A percentile compares a stretch with the other conserved stretches of the same genome.
These are phyloP conservation scores for Catharus bicknelli DNA, from an alignment of 2,113 vertebrate species.

Conservation along the genomic window DNA sequence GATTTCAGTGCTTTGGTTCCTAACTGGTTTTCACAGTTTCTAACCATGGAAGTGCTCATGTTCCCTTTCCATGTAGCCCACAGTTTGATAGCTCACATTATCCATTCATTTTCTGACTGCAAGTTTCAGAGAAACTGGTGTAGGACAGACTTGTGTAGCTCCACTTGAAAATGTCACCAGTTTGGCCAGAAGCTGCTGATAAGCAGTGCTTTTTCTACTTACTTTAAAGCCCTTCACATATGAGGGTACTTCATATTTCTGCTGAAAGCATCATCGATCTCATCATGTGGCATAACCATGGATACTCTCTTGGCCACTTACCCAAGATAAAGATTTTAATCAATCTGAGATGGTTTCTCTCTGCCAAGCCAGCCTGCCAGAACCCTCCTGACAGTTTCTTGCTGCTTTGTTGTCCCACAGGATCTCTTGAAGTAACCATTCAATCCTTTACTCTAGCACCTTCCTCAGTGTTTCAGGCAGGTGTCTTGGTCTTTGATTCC, in stretches of 20 bases:
- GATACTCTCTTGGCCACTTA: neutral
- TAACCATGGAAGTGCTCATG: neutral
- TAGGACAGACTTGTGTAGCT: neutral
- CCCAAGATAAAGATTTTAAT: neutral
- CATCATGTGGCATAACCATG: neutral
- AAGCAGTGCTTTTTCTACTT: neutral
- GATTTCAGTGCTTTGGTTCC: neutral
- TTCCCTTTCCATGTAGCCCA: neutral
- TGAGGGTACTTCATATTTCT: neutral
- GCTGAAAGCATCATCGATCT: fast-evolving
- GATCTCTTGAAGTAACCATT: neutral
- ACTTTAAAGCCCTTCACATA: neutral
- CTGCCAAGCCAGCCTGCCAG: neutral
- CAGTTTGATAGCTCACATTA: neutral
- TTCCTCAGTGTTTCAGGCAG: neutral
- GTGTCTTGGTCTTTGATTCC: neutral
- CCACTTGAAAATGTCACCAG: neutral
- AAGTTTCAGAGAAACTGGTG: neutral
- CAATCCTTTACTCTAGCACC: neutral
- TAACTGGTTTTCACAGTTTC: neutral
- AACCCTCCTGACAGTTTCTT: neutral
- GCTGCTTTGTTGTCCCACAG: fast-evolving
- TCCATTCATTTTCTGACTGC: neutral
- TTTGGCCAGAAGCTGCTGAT: neutral
- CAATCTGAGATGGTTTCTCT: neutral